phyloP scores from a whole-genome alignment of 2,797 vertebrate genomes.

The Spea hammondii region DNA sequence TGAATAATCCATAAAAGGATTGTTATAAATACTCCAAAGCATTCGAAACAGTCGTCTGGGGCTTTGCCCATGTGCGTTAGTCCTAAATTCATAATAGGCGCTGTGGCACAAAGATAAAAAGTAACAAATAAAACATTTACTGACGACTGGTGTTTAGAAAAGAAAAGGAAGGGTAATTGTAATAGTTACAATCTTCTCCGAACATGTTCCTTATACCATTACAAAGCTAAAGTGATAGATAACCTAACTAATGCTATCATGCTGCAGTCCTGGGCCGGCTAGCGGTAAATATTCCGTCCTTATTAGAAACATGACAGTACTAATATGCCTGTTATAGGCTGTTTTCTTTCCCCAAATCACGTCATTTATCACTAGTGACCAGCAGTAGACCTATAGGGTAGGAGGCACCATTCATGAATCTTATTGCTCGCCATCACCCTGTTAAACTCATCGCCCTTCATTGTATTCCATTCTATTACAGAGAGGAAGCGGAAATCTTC shows the following conservation, averaged over 20 bases:
- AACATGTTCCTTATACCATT: conserved; percentile 30
- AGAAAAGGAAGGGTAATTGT: conserved; percentile 31
- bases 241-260: conserved; percentile 12
- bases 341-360: too few species aligned
- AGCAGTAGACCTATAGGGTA: too few species aligned
- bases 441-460: too few species aligned
- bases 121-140: conserved; percentile 33
- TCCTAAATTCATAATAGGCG: conserved; percentile 41
- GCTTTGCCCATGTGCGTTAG: conserved; percentile 32
- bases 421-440: too few species aligned
- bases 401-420: too few species aligned
- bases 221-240: conserved; percentile 26
- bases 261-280: too few species aligned
- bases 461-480: too few species aligned
- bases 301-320: too few species aligned
- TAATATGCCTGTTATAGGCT: too few species aligned
- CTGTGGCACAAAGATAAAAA: conserved; percentile 38
- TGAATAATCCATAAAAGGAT: conserved; percentile 53
- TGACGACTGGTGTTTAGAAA: conserved; percentile 13
- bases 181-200: conserved; percentile 21
- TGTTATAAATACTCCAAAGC: conserved; percentile 46
- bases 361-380: too few species aligned
- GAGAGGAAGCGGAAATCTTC: too few species aligned
- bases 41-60: conserved; percentile 38
- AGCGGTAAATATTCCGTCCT: too few species aligned